Conservation (phyloP, 2,113 vertebrate species). For the Brachyhypopomus occidentalis region DNA sequence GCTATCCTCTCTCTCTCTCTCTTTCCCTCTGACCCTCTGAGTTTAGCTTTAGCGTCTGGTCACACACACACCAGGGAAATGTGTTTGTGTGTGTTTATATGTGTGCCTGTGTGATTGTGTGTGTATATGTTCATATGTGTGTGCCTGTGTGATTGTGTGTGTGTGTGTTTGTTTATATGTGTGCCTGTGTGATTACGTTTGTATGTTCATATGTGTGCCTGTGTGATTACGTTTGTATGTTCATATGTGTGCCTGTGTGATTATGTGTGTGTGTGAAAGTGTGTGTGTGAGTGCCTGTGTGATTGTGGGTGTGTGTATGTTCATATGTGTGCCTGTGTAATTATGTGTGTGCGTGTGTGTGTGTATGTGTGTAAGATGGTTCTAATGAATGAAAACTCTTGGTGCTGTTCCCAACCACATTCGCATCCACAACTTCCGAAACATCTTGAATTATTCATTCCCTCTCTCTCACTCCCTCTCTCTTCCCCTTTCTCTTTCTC, state of each 20-base stretch:
- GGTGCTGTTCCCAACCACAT: conserved; percentile 72
- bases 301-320: conserved; percentile 47
- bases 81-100: too few species aligned
- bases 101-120: too few species aligned
- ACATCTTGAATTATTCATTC: conserved; percentile 65
- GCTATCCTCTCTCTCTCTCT: neutral
- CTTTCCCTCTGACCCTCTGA: conserved; percentile 1
- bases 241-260: neutral
- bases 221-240: neutral
- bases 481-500: too few species aligned
- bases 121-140: too few species aligned
- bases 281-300: neutral
- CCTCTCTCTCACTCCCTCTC: conserved; percentile 8
- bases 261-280: neutral
- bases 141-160: too few species aligned
- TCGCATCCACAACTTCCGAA: conserved; percentile 68
- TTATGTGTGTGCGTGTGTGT: conserved; percentile 67
- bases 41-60: too few species aligned
- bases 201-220: neutral
- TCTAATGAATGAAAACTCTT: conserved; percentile 66
- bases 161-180: too few species aligned
- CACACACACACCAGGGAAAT: too few species aligned
- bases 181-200: neutral
- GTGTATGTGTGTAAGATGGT: conserved; percentile 59
- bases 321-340: conserved; percentile 64